Conservation (phyloP, 2,797 vertebrate genomes). For the Sebastes paucispinis region DNA sequence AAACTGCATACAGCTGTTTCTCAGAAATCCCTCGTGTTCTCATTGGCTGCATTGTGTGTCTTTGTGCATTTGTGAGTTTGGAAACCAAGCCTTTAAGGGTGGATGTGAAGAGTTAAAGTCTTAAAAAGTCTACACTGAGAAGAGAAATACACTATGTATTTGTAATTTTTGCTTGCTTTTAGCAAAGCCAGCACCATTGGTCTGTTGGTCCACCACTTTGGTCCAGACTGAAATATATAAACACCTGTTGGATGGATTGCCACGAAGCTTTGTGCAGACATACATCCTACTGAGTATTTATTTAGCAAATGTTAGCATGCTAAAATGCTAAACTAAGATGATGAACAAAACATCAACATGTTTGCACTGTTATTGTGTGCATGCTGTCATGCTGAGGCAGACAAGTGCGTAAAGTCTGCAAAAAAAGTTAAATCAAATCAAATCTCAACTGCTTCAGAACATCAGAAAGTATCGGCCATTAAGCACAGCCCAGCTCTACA, state of each 20-base stretch:
- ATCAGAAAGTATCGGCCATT: no score
- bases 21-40: slow-evolving; percentile 12
- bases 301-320: not conserved
- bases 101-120: not conserved
- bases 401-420: not conserved
- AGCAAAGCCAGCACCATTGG: rapidly evolving
- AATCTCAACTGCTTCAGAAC: no score
- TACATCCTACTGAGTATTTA: not conserved
- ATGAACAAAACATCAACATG: not conserved
- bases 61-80: slow-evolving; percentile 6
- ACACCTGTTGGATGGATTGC: not conserved
- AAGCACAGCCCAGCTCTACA: no score
- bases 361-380: not conserved
- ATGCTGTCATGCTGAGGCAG: not conserved
- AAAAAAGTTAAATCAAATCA: no score
- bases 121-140: not conserved
- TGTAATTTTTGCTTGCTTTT: not conserved
- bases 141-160: not conserved
- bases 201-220: not conserved
- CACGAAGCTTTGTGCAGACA: not conserved
- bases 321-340: not conserved
- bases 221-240: not conserved
- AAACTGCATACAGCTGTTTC: not conserved
- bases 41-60: not conserved
- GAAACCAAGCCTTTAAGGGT: not conserved